Percentiles rank a stretch among this genome's conserved stretches.
Evolutionary conservation across 2,888 invertebrate genomes (phyloP).

Genomic region (Baccha elongata): DNA sequence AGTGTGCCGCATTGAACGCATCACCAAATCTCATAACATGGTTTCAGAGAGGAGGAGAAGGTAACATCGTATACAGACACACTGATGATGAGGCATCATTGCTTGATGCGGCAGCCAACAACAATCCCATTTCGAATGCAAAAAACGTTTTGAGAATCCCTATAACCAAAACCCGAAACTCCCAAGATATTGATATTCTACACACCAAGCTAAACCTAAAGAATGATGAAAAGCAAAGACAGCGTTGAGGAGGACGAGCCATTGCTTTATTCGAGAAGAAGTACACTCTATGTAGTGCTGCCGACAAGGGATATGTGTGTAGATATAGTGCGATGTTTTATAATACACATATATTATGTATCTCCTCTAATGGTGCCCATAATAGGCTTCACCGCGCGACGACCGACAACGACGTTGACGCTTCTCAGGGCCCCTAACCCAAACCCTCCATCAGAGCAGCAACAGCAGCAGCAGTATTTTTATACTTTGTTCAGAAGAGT

Average conservation of each 20-base stretch:
- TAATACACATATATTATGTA: slow-evolving; percentile 18
- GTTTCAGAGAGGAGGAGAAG: background rate
- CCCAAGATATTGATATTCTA: slow-evolving; percentile 71
- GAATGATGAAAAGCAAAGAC: slow-evolving; percentile 58
- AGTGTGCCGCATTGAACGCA: slow-evolving; percentile 8
- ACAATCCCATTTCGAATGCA: slow-evolving; percentile 61
- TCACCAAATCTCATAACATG: slow-evolving; percentile 10
- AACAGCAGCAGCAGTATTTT: slow-evolving; percentile 15
- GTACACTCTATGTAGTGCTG: slow-evolving; percentile 4
- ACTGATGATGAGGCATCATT: slow-evolving; percentile 19
- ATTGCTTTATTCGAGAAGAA: slow-evolving; percentile 25
- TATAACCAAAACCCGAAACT: slow-evolving; percentile 46
- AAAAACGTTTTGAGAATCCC: slow-evolving; percentile 58
- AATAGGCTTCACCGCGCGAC: slow-evolving; percentile 58
- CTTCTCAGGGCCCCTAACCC: slow-evolving; percentile 17
- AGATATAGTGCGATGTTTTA: slow-evolving; percentile 2
- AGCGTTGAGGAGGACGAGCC: slow-evolving; percentile 51
- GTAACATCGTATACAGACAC: background rate
- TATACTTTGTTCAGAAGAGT: slow-evolving; percentile 51
- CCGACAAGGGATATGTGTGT: slow-evolving; percentile 62
- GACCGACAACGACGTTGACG: slow-evolving; percentile 29
- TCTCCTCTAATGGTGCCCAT: slow-evolving; percentile 71
- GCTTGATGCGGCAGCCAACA: slow-evolving; percentile 26
- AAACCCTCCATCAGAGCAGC: slow-evolving; percentile 8
- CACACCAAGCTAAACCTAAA: slow-evolving; percentile 51